Percentiles rank a stretch among this genome's conserved stretches.
These are phyloP conservation scores for Brachypteracias leptosomus DNA, from an alignment of 2,113 vertebrate species.

Conservation along the genomic window DNA sequence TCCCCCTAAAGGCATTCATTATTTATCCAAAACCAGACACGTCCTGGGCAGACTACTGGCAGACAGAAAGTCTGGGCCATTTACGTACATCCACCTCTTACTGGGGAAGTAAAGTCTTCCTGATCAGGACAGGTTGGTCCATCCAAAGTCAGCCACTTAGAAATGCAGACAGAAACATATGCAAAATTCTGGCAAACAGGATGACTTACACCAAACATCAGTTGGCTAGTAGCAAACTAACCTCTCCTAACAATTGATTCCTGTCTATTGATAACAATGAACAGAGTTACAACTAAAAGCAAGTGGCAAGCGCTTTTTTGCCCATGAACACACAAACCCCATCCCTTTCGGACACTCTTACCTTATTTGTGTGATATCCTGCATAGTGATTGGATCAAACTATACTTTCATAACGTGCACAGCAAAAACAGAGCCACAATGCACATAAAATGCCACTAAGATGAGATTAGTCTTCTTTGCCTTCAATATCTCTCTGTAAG, in stretches of 20 bases:
- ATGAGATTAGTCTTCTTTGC: not conserved
- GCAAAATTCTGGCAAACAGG: not conserved
- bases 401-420: not conserved
- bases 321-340: not conserved
- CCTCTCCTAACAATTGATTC: not conserved
- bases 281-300: not conserved
- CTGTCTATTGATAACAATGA: not conserved
- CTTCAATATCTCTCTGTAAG: not conserved
- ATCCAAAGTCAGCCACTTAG: not conserved
- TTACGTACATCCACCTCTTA: not conserved
- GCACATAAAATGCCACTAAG: not conserved
- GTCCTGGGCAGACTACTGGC: not conserved
- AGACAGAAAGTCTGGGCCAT: conserved; percentile 1
- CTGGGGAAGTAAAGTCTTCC: not conserved
- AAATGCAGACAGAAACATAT: not conserved
- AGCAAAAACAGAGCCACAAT: not conserved
- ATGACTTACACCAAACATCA: not conserved
- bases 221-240: not conserved
- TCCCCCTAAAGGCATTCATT: not conserved
- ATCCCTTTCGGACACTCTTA: not conserved
- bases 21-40: not conserved
- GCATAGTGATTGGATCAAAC: not conserved
- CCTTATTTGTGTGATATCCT: not conserved
- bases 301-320: not conserved
- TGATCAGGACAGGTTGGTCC: not conserved